Base-by-base conservation (phyloP, 2,797 vertebrate genomes). In the Melanotaenia parkinsoni region DNA sequence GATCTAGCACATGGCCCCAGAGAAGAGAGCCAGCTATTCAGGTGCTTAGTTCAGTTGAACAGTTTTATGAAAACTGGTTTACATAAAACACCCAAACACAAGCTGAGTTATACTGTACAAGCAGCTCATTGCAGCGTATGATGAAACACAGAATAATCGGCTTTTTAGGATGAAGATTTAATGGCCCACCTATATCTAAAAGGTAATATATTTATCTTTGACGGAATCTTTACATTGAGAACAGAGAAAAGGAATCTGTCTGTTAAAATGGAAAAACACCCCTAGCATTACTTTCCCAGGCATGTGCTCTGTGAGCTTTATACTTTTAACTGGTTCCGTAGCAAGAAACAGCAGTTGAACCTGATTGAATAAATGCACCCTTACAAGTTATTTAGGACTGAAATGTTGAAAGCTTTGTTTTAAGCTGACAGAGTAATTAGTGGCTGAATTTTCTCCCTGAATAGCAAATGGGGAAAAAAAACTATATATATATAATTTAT, bases 381-480 rank as follows among this genome's bases (percentile, higher is more conserved):
- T 7, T 26, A 4, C 11, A 32, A 59, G 37, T 32, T 20, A 40
- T 43, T 37, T 16, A 47, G 51, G 13, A 70, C 16, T 35, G 24
- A 65, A 67, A 79, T 67, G 43, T 59, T n/a, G 5, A 12, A 12
- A 30, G 12, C 20, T 51, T 14, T 32, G 5, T 20, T 74, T 22
- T 50, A 69, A 74, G 5, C 35, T 67, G 28, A 56, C 1, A 0
- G 24, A 53, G 61, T 30, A 28, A 10, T 72, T 63, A 3, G 7
- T 13, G 24, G 35, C 67, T 73, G 14, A 71, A 67, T 85, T 67
- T 74, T 28, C 60, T 76, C 40, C 57, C 72, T 43, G 69, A 79
- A 68, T 72, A 67, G 82, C 80, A 90, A 78, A 76, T 79, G 60
- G 69, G 6, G 18, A 88, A 87, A 87, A 81, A 70, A 69, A 73